Conservation (phyloP, 2,797 vertebrate genomes). For the Notolepis coatsorum region DNA sequence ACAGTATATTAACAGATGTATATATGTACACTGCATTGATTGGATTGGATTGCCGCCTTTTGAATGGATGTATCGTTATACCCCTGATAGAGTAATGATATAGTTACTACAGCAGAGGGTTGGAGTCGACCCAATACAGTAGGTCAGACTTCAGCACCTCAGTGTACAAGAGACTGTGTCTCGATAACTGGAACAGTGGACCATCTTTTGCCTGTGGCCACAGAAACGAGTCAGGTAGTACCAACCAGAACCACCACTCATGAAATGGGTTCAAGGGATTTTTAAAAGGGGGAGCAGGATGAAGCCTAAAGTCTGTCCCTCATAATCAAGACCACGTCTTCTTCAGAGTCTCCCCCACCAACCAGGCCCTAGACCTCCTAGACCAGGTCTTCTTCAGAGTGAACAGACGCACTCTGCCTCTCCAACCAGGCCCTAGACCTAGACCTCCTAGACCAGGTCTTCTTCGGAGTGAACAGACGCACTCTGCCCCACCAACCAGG, state of each 20-base stretch:
- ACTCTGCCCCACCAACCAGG: conserved; percentile 4
- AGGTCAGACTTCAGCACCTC: background rate
- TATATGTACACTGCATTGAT: background rate
- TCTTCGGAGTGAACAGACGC: conserved; percentile 11
- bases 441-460: conserved; percentile 21
- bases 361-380: background rate
- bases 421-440: background rate
- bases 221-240: background rate
- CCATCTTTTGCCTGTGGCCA: conserved; percentile 7
- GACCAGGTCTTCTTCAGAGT: conserved; percentile 15
- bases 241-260: conserved; percentile 40
- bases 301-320: conserved; percentile 35
- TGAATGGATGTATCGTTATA: too few relatives aligned
- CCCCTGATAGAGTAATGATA: too few relatives aligned
- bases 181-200: conserved; percentile 56
- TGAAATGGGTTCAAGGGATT: conserved; percentile 40
- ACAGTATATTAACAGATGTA: too few relatives aligned
- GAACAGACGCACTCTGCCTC: conserved; percentile 20
- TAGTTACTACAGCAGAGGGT: background rate
- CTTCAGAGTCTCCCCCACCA: background rate
- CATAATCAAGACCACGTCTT: conserved; percentile 26
- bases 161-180: conserved; percentile 15
- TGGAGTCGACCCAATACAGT: background rate
- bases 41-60: too few relatives aligned
- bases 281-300: conserved; percentile 4